Base-by-base conservation (phyloP, 1,140 invertebrate genomes). In the Macrobrachium nipponense region DNA sequence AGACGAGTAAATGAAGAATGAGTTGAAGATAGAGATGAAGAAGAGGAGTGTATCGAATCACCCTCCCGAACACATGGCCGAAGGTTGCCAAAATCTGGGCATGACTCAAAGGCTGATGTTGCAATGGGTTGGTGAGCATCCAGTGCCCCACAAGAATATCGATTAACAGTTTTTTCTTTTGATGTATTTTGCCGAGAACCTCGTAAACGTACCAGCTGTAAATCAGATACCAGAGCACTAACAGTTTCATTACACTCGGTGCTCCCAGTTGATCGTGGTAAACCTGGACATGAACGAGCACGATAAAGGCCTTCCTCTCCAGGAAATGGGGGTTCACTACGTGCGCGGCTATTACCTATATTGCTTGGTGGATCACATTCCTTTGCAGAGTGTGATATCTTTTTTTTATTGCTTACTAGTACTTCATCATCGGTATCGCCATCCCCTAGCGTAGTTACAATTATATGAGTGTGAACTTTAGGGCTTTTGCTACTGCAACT, bases 1-100 rank as follows among this genome's bases (percentile, higher is more conserved):
- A 87, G 85, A 51, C 85, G 59, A n/a, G 85, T 87, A 44, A 87
- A 87, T 17, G 82, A 84, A 79, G 85, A 87, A 80, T 87, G 85
- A 61, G 84, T 86, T 23, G 85, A 87, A 20, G 85, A 87, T 72
- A 87, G 60, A 60, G 85, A 87, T 60, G 85, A 87, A 43, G 85
- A 87, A 23, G 85, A 87, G 79, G 85, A 87, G 72, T 87, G 85
- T 18, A 77, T 58, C 5, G 85, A 87, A 44, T 87, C 85, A 10
- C 85, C 79, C 43, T 70, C 79, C 10, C 72, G 79, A 18, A 87
- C 85, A 82, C 85, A 87, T 59, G 80, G 85, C 43, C 85, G 66
- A 27, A 87, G 43, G 79, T 81, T 87, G 61, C 85, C 79, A 68
- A 87, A 87, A 61, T 87, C 85, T 44, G 85, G 85, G 68, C 85